phyloP scores from a whole-genome alignment of 2,888 invertebrate genomes.

The Amphipoea lucens region DNA sequence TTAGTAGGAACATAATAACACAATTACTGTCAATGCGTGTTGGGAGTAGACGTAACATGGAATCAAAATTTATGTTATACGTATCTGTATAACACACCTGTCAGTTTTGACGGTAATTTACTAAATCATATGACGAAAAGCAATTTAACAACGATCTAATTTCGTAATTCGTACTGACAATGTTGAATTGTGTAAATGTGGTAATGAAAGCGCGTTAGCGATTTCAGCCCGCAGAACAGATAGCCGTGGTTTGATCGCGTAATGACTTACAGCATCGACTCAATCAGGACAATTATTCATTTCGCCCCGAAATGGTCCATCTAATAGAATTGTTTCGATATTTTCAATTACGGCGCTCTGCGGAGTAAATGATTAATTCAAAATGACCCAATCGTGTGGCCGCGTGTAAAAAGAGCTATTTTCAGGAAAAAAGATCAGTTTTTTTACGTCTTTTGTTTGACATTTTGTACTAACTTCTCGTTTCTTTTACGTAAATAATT shows the following conservation, averaged over 20 bases:
- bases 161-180: slow-evolving; percentile 85
- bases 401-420: not conserved
- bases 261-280: slow-evolving; percentile 69
- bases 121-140: slow-evolving; percentile 85
- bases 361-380: slow-evolving; percentile 34
- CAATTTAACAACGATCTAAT: slow-evolving; percentile 85
- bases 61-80: slow-evolving; percentile 62
- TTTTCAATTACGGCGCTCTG: slow-evolving; percentile 51
- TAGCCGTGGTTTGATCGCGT: slow-evolving; percentile 68
- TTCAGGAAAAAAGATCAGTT: not conserved
- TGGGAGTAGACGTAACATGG: slow-evolving; percentile 61
- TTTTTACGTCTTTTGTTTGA: not conserved
- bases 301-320: slow-evolving; percentile 42
- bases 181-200: slow-evolving; percentile 85
- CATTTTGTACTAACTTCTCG: not conserved
- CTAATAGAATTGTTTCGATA: slow-evolving; percentile 53
- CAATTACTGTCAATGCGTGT: slow-evolving; percentile 53
- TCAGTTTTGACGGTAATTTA: slow-evolving; percentile 78
- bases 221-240: slow-evolving; percentile 71
- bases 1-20: slow-evolving; percentile 60
- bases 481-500: not conserved
- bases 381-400: slow-evolving; percentile 13
- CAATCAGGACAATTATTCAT: slow-evolving; percentile 64
- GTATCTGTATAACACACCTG: slow-evolving; percentile 71
- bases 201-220: slow-evolving; percentile 80